Percentiles rank a stretch among this genome's conserved stretches.
Conservation (phyloP, 2,888 invertebrate species). For the Melieria crassipennis region DNA sequence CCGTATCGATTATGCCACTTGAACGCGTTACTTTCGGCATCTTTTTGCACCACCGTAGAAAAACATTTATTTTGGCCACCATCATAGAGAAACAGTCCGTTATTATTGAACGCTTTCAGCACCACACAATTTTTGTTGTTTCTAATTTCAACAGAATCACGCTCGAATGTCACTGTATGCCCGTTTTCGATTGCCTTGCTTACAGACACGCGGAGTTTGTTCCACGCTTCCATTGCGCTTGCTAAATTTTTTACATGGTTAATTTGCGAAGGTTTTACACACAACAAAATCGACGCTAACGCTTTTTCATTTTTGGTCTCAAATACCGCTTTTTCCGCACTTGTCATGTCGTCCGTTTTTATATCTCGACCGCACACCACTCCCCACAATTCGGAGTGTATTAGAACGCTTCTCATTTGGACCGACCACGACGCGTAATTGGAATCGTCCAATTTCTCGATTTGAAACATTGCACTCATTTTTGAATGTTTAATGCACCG, state of each 20-base stretch:
- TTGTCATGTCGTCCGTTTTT: neutral
- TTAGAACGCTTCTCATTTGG: neutral
- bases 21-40: too few relatives aligned
- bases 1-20: slow-evolving; percentile 8
- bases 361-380: neutral
- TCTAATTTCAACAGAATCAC: too few relatives aligned
- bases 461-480: neutral
- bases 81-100: too few relatives aligned
- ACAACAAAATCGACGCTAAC: neutral
- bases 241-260: neutral
- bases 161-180: too few relatives aligned
- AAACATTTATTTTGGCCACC: too few relatives aligned
- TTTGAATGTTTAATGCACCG: neutral
- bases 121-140: too few relatives aligned
- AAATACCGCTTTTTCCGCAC: neutral
- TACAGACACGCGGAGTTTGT: neutral
- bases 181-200: too few relatives aligned
- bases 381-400: neutral
- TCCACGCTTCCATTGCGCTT: slow-evolving; percentile 5
- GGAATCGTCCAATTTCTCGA: neutral
- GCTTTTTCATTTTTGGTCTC: neutral
- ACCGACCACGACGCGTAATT: slow-evolving; percentile 1
- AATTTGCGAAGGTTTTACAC: neutral
- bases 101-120: too few relatives aligned
- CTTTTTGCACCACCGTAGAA: too few relatives aligned